Evolutionary conservation across 2,113 vertebrate species (phyloP), one percentile per base, ranked within the genome.

Genomic region (Camelus dromedarius): DNA sequence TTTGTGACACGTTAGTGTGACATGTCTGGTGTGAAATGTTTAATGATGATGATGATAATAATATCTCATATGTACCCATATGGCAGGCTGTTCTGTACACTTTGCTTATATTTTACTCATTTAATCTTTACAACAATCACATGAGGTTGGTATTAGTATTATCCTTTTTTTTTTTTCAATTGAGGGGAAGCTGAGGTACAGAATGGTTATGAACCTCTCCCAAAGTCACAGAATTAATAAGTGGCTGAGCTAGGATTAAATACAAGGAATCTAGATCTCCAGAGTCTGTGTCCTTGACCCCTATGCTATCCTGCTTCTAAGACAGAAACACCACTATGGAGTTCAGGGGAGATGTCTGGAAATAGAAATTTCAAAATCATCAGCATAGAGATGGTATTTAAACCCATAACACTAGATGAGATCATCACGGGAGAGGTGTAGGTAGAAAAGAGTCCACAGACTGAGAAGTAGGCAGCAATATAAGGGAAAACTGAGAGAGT

Each of bases 31-130:
- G 32, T 50, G 54, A 86, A 84, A 46, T 48, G 42, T 56, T 62
- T 92, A 79, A 87, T 73, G 50, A 80, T 79, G 75, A 9, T 83
- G 28, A 54, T 48, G 52, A 81, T 87, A 28, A 79, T 8, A 30
- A 60, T 67, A 86, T 14, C 54, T 95, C 72, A 56, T 16, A 80
- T 20, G 70, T 70, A 50, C 6, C 56, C n/a, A 84, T 26, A 48
- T 5, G 56, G 70, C 52, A 96, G 35, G 46, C 73, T 64, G 5
- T 81, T 89, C n/a, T 82, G 67, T 66, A 58, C 2, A 77, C 48
- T 95, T 93, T 52, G 16, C 28, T 96, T 87, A 50, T 50, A 70
- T n/a, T n/a, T 94, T 91, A 77, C 26, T 94, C 66, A 84, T 85
- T 80, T 92, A 90, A 62, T 70, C 32, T 46, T 95, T 56, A 88